Percentiles rank a stretch among this genome's conserved stretches.
Conservation (phyloP, 2,797 vertebrate species). For the Erethizon dorsatum region DNA sequence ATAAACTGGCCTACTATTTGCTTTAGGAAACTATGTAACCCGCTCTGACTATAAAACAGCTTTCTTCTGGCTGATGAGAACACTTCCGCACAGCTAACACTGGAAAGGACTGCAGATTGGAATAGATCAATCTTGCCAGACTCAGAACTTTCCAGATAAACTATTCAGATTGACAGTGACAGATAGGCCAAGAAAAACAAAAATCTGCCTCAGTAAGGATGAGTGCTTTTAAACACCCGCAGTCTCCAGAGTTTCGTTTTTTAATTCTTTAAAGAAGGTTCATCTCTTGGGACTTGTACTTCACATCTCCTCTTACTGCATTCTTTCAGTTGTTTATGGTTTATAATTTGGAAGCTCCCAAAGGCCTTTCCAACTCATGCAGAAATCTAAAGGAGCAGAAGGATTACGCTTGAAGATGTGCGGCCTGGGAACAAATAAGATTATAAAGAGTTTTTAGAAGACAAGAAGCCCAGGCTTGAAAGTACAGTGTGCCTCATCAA, state of each 20-base stretch:
- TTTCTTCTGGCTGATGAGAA: slow-evolving; percentile 7
- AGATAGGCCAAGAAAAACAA: not conserved
- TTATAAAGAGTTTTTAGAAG: slow-evolving; percentile 19
- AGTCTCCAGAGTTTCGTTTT: not conserved
- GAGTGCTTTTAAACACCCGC: slow-evolving; percentile 2
- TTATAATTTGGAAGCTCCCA: slow-evolving; percentile 15
- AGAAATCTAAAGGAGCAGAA: slow-evolving; percentile 7
- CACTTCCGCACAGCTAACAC: slow-evolving; percentile 50
- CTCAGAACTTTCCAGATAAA: slow-evolving; percentile 50
- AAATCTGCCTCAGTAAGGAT: slow-evolving; percentile 10
- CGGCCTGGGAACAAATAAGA: slow-evolving; percentile 40
- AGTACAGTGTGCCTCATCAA: not conserved
- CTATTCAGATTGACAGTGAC: not conserved
- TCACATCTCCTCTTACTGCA: not conserved
- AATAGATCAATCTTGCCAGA: slow-evolving; percentile 40
- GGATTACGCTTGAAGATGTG: not conserved
- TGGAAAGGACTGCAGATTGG: not conserved
- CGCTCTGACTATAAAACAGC: slow-evolving; percentile 54
- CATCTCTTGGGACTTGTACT: not conserved
- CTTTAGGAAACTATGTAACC: not conserved
- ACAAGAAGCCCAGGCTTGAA: not conserved
- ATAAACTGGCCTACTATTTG: slow-evolving; percentile 65
- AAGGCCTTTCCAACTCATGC: not conserved
- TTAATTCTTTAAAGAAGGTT: slow-evolving; percentile 9
- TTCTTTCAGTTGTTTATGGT: slow-evolving; percentile 29